Conservation (phyloP, 2,113 vertebrate species). For the Apistogramma diplotaenia region DNA sequence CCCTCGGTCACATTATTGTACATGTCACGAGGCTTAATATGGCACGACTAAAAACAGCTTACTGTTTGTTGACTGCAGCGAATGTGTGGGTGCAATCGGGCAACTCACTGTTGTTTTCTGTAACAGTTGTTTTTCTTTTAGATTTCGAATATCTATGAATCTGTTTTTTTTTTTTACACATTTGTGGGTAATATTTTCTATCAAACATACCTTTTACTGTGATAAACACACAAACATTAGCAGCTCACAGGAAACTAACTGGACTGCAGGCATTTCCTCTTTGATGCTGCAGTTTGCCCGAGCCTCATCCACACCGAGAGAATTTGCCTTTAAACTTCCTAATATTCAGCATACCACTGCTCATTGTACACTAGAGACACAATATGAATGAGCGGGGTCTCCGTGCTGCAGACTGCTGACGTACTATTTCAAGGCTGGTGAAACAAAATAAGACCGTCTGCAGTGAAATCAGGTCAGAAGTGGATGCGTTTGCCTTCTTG, state of each 20-base stretch:
- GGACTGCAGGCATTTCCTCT: constrained; percentile 70
- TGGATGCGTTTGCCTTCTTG: constrained; percentile 3
- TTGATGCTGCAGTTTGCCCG: background rate
- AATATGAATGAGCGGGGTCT: background rate
- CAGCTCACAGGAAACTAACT: constrained; percentile 61
- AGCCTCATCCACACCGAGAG: background rate
- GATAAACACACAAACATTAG: constrained; percentile 61
- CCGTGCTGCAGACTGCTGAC: constrained; percentile 35
- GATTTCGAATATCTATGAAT: background rate
- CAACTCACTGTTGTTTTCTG: background rate
- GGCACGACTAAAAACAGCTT: constrained; percentile 18
- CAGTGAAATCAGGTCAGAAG: background rate
- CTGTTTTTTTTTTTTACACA: too few species aligned
- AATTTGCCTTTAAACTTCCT: constrained; percentile 55
- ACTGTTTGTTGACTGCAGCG: constrained; percentile 21
- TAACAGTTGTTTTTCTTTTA: background rate
- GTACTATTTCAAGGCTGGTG: constrained; percentile 47
- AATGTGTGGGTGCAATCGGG: background rate
- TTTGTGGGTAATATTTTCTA: background rate
- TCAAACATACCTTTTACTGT: constrained; percentile 4
- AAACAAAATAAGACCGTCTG: background rate
- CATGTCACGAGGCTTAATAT: constrained; percentile 34
- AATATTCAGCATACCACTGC: constrained; percentile 15
- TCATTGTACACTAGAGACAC: constrained; percentile 42
- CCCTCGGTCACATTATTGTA: constrained; percentile 19